phyloP scores from a whole-genome alignment of 1,140 invertebrate species.

The Geopemphigus sp. region DNA sequence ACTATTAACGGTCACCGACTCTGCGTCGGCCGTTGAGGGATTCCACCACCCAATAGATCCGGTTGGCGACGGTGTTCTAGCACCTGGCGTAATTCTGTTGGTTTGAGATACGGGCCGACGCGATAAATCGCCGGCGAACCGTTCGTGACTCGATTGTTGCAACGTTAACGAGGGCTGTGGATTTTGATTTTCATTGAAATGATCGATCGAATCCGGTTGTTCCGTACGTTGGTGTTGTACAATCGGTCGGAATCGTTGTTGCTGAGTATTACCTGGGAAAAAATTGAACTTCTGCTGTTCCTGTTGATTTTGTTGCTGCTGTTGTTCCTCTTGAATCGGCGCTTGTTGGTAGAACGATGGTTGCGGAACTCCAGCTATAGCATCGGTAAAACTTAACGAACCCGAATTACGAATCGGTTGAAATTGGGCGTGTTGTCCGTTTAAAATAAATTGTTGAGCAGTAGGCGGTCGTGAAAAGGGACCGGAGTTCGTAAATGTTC shows the following conservation, averaged over 20 bases:
- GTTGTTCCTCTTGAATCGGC: not conserved
- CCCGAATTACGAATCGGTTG: conserved; percentile 7
- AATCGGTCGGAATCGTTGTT: conserved; percentile 16
- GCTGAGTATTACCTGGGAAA: conserved; percentile 9
- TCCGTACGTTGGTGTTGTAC: conserved; percentile 12
- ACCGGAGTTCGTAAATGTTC: conserved; percentile 28
- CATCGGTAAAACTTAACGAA: conserved; percentile 12
- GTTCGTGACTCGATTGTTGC: conserved; percentile 5
- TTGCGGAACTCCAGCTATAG: not conserved
- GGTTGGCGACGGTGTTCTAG: not conserved
- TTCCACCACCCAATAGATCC: conserved; percentile 12
- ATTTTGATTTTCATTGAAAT: not conserved
- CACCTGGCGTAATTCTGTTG: not conserved
- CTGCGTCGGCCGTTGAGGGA: not conserved
- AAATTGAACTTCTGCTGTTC: conserved; percentile 11
- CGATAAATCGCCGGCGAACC: not conserved
- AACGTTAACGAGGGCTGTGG: not conserved
- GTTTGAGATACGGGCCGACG: not conserved
- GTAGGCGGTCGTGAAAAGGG: conserved; percentile 17
- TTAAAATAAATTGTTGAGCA: conserved; percentile 25
- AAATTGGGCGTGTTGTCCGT: conserved; percentile 17
- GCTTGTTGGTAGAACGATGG: conserved; percentile 26
- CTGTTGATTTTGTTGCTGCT: not conserved
- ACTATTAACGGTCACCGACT: not conserved
- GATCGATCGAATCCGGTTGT: not conserved